A percentile compares a stretch with the other conserved stretches of the same genome.
These are phyloP conservation scores for Heteractis magnifica DNA, from an alignment of 92 coral and sea anemone species.

Conservation along the genomic window DNA sequence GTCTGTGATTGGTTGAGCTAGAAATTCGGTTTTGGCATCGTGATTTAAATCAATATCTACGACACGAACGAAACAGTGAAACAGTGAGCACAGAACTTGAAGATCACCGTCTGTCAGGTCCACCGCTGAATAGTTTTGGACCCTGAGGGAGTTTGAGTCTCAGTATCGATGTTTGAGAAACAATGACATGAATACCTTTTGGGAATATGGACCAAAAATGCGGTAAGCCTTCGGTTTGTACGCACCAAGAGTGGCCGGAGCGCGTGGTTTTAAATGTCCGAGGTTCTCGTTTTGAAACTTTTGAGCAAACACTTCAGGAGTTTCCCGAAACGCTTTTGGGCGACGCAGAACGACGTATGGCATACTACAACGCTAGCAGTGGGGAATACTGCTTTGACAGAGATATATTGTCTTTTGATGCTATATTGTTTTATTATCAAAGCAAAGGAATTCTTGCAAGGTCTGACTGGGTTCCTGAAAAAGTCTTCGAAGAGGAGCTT, in stretches of 20 bases:
- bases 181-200: constrained; percentile 5
- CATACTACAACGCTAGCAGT: constrained; percentile 56
- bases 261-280: constrained; percentile 69
- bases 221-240: background rate
- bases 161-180: background rate
- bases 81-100: background rate
- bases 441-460: constrained; percentile 86
- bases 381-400: constrained; percentile 80
- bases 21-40: background rate
- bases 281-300: constrained; percentile 84
- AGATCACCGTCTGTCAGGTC: background rate
- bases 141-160: background rate
- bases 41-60: constrained; percentile 5
- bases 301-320: constrained; percentile 67
- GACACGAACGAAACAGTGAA: background rate
- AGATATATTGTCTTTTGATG: constrained; percentile 84
- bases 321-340: constrained; percentile 92
- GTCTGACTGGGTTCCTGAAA: constrained; percentile 77
- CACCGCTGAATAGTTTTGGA: background rate
- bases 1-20: background rate
- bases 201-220: constrained; percentile 10
- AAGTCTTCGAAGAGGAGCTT: constrained; percentile 80
- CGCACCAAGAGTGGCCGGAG: background rate
- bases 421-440: constrained; percentile 88
- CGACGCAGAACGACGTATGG: constrained; percentile 57